Evolutionary conservation across 2,797 vertebrate species (phyloP), one percentile per base, ranked within the genome.

Genomic region (Sebastes minor): DNA sequence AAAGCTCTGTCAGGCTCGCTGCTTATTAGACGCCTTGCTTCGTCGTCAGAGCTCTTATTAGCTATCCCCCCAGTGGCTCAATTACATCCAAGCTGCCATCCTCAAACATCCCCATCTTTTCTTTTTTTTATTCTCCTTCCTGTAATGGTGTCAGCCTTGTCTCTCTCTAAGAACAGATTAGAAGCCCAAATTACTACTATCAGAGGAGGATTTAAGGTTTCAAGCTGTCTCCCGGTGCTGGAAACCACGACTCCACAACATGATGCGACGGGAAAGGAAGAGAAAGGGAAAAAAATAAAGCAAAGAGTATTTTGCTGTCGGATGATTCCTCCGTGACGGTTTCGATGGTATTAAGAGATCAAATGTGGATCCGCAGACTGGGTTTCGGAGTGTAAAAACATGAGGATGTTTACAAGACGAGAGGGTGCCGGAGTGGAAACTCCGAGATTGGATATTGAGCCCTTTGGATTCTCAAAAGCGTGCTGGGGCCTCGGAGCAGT

Each of bases 121-220:
- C 46, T 59, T 71, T 78, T 22, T 7, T 53, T 66, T 56, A 22
- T 77, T 78, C 67, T 59, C 33, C 72, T 80, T 75, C 66, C 80
- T 11, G 42, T 81, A 83, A 86, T 55, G 12, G 55, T 83, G 66
- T 86, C 82, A 78, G 71, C 66, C 70, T 73, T 28, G 49, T 84
- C 70, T 85, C 86, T 82, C 30, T 89, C 81, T 65, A 88, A 76
- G 73, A 91, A 87, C 71, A 85, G 74, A 92, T 92, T 88, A 89
- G 62, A 87, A 83, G 27, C 33, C 72, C 46, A 87, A 92, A 93
- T 94, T 85, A 87, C 90, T 81, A 60, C 76, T 75, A 90, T 90
- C 89, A 90, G 78, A 69, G 33, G 74, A 78, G 78, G 85, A 90
- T 82, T 89, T 80, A 28, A 75, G 68, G 49, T 77, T 88, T 85